phyloP scores from a whole-genome alignment of 2,797 vertebrate species.

The Peromyscus aztecus region DNA sequence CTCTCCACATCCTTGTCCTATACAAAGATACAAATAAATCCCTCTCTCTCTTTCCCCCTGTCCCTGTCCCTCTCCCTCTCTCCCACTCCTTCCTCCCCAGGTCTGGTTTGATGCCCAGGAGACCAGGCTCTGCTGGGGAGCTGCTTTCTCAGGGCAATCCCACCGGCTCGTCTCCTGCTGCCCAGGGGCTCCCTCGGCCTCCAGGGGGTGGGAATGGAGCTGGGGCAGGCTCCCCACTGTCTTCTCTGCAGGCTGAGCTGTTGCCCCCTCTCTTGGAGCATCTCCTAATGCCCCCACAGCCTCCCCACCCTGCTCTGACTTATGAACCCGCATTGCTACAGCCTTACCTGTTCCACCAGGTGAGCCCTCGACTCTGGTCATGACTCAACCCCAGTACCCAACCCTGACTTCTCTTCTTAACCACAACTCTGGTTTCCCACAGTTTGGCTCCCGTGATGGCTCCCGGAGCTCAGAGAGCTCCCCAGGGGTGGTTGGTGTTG shows the following conservation, averaged over 20 bases:
- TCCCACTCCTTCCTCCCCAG: slow-evolving; percentile 49
- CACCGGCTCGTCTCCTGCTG: slow-evolving; percentile 56
- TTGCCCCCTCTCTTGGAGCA: slow-evolving; percentile 93
- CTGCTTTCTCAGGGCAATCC: slow-evolving; percentile 67
- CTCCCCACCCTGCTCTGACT: slow-evolving; percentile 88
- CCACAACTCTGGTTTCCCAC: slow-evolving; percentile 69
- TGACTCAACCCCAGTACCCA: accelerated
- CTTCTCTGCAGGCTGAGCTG: slow-evolving; percentile 76
- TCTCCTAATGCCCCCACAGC: slow-evolving; percentile 90
- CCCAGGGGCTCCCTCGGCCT: slow-evolving; percentile 67
- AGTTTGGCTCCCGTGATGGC: slow-evolving; percentile 93
- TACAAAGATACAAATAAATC: neutral
- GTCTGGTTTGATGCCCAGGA: slow-evolving; percentile 76
- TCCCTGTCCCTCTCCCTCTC: neutral
- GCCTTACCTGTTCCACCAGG: slow-evolving; percentile 94
- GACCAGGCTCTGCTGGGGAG: slow-evolving; percentile 69
- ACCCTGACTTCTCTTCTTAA: slow-evolving; percentile 29
- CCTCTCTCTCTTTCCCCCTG: neutral
- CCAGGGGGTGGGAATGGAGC: neutral
- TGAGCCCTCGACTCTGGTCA: slow-evolving; percentile 75
- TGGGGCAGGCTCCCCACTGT: slow-evolving; percentile 66
- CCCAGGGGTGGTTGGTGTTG: slow-evolving; percentile 83
- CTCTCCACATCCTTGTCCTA: neutral
- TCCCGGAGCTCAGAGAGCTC: slow-evolving; percentile 87
- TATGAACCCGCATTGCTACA: slow-evolving; percentile 91